A percentile compares a stretch with the other conserved stretches of the same genome.
Evolutionary conservation across 1,140 invertebrate genomes (phyloP).

Genomic region (Apolygus lucorum): DNA sequence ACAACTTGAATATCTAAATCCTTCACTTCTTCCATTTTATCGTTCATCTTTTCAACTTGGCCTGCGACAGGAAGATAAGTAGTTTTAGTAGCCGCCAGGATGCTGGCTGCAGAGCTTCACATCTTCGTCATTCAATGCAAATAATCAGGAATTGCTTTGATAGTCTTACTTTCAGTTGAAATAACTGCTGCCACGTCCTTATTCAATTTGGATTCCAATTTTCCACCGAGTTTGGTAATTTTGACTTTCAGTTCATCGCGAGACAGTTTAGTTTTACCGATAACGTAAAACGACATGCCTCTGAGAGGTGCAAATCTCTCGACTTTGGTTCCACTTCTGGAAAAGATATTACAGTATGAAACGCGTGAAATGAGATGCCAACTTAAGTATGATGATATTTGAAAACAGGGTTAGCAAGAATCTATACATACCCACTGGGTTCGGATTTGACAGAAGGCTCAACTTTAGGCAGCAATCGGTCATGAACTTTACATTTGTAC

Average conservation of each 20-base stretch:
- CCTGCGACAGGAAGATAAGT: too few relatives aligned
- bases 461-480: constrained; percentile 3
- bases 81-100: too few relatives aligned
- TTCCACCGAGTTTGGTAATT: constrained; percentile 67
- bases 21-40: constrained; percentile 58
- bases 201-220: constrained; percentile 54
- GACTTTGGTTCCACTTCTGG: constrained; percentile 21
- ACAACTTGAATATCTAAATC: constrained; percentile 66
- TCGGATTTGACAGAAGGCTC: constrained; percentile 15
- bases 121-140: too few relatives aligned
- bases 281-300: constrained; percentile 69
- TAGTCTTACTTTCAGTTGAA: constrained; percentile 49
- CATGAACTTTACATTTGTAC: constrained; percentile 52
- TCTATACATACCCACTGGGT: not conserved
- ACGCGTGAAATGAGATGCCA: not conserved
- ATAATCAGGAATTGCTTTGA: constrained; percentile 5
- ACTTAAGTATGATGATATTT: too few relatives aligned
- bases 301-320: constrained; percentile 52
- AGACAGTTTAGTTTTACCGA: constrained; percentile 49
- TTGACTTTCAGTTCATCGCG: constrained; percentile 58
- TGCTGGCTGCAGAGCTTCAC: too few relatives aligned
- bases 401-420: too few relatives aligned
- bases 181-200: constrained; percentile 65
- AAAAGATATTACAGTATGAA: not conserved
- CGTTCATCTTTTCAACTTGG: constrained; percentile 59